Conservation (phyloP, 2,113 vertebrate genomes). For the Lucifuga dentata region DNA sequence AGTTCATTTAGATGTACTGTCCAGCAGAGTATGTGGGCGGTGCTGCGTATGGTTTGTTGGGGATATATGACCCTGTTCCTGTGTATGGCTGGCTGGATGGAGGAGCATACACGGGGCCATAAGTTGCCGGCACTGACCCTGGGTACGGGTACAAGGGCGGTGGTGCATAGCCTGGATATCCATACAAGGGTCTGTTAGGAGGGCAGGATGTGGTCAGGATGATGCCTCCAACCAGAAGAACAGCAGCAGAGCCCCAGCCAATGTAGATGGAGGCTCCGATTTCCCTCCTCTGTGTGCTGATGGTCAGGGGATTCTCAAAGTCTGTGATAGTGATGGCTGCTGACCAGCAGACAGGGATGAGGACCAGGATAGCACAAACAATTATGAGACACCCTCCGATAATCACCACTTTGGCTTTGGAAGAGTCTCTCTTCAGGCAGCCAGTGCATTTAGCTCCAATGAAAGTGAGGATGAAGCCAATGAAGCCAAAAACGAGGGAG, state of each 20-base stretch:
- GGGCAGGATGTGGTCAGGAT: slow-evolving; percentile 82
- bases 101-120: slow-evolving; percentile 67
- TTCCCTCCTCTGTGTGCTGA: slow-evolving; percentile 75
- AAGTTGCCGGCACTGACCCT: slow-evolving; percentile 33
- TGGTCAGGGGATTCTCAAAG: slow-evolving; percentile 63
- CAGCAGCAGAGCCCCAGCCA: slow-evolving; percentile 73
- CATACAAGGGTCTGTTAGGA: slow-evolving; percentile 54
- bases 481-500: slow-evolving; percentile 69
- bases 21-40: slow-evolving; percentile 57
- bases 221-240: slow-evolving; percentile 81
- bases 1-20: slow-evolving; percentile 57
- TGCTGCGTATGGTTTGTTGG: slow-evolving; percentile 67
- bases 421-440: slow-evolving; percentile 72
- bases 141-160: slow-evolving; percentile 64
- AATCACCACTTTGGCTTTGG: slow-evolving; percentile 76
- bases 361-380: slow-evolving; percentile 57
- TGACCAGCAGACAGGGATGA: slow-evolving; percentile 83
- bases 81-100: slow-evolving; percentile 64
- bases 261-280: slow-evolving; percentile 82
- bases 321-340: slow-evolving; percentile 79
- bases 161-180: slow-evolving; percentile 55
- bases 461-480: slow-evolving; percentile 75
- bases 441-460: slow-evolving; percentile 78
- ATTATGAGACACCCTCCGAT: slow-evolving; percentile 75
- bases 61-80: slow-evolving; percentile 48